A percentile compares a stretch with the other conserved stretches of the same genome.
phyloP scores from a whole-genome alignment of 2,113 vertebrate genomes.

The Tamias sibiricus region DNA sequence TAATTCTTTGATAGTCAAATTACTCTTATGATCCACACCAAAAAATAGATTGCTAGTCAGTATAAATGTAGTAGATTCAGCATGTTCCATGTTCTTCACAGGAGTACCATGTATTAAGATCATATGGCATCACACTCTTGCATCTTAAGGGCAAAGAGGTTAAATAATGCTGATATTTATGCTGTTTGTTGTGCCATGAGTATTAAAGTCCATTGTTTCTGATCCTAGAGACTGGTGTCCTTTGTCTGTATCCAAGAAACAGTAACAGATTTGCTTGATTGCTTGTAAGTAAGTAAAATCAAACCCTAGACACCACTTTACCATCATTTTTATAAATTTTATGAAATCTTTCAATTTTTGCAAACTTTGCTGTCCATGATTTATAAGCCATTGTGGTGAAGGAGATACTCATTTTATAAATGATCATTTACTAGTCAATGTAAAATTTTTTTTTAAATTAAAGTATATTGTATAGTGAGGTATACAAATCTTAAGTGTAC shows the following conservation, averaged over 20 bases:
- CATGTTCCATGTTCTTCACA: neutral
- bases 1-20: neutral
- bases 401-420: slow-evolving; percentile 26
- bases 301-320: neutral
- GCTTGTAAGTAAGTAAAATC: slow-evolving; percentile 3
- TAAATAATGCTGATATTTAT: neutral
- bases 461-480: slow-evolving; percentile 1
- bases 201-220: neutral
- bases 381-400: neutral
- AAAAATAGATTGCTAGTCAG: neutral
- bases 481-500: neutral
- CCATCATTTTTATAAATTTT: slow-evolving; percentile 1
- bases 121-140: neutral
- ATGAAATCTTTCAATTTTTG: slow-evolving; percentile 18
- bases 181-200: neutral
- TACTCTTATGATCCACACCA: neutral
- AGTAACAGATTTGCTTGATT: neutral
- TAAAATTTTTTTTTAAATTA: neutral
- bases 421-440: neutral
- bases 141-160: neutral
- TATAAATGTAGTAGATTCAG: neutral
- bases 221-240: neutral
- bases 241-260: neutral
- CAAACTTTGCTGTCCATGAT: neutral
- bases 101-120: neutral